Evolutionary conservation across 2,113 vertebrate genomes (phyloP), one percentile per base, ranked within the genome.

Genomic region (Azemiops feae): DNA sequence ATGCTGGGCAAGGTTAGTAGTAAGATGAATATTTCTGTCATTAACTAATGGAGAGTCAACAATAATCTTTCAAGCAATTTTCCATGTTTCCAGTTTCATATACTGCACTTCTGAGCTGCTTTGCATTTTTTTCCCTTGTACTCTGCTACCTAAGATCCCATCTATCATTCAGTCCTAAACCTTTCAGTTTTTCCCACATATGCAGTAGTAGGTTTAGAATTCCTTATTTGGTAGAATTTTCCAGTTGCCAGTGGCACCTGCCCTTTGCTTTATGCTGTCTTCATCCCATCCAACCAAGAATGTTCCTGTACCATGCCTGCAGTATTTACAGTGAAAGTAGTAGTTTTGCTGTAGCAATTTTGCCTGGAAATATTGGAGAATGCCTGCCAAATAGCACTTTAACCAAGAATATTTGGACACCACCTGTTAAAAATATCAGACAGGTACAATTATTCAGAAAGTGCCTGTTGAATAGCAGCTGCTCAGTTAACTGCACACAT

Each of bases 301-400:
- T 14, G 0, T 57, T 20, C 55, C 22, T 55, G n/a, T 55, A 85
- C 92, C 74, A 93, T 91, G 89, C 89, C 86, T 92, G 25, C 81
- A 87, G 54, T 55, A 55, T 90, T 94, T 94, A 95, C 53, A 81
- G 87, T 93, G 94, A 94, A 58, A 34, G 30, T 23, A 45, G 53
- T 1, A 25, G 69, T 95, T 95, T 94, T 95, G 89, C 94, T 95
- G 94, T 94, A 97, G 58, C 94, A 93, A 93, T 94, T 92, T 87
- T 95, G 91, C 30, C 55, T 34, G 60, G 34, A 85, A 57, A 16
- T 85, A 64, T 88, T 93, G 2, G 1, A 91, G 89, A 89, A 92
- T 87, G 87, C 55, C 87, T 92, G 93, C 0, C 0, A 54, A 93
- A 89, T 47, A 93, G 34, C 74, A 39, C 34, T 81, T 50, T 81